These are phyloP conservation scores for Phacellophora camtschatica DNA, from an alignment of 30 jellyfish, hydroid and myxozoan species.

Conservation along the genomic window DNA sequence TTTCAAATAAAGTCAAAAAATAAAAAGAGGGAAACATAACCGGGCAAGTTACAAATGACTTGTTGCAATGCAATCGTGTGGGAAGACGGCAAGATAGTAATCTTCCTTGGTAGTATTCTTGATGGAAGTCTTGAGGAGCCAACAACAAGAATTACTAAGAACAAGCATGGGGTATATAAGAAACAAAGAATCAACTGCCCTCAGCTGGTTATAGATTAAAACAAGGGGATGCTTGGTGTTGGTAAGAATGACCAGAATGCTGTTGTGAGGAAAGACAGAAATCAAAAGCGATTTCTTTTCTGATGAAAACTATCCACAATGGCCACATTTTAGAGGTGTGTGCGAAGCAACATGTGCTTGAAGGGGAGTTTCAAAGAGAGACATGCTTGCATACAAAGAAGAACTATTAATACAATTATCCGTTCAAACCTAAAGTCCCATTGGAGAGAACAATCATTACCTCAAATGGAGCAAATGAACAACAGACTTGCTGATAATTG, in stretches of 20 bases:
- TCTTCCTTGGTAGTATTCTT: not conserved
- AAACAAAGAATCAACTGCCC: constrained; percentile 12
- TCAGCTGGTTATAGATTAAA: constrained; percentile 35
- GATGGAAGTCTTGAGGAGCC: not conserved
- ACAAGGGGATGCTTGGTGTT: constrained; percentile 16
- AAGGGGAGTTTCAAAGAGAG: constrained; percentile 6
- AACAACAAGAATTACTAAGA: not conserved
- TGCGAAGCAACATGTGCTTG: not conserved
- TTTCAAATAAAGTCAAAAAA: no score
- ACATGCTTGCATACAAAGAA: not conserved
- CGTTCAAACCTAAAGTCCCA: no score
- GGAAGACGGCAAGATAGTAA: not conserved
- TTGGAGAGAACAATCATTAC: no score
- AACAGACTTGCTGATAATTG: no score
- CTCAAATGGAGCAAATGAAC: no score
- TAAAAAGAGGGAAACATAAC: not conserved
- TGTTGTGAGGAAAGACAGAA: not conserved
- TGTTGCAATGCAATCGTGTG: not conserved
- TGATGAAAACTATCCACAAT: constrained; percentile 32
- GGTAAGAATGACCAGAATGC: not conserved
- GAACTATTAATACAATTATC: not conserved
- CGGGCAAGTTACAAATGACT: not conserved
- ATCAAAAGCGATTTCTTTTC: constrained; percentile 13
- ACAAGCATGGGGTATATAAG: constrained; percentile 21
- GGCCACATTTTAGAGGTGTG: constrained; percentile 18